phyloP scores from a whole-genome alignment of 1,140 invertebrate genomes.

The Diabrotica undecimpunctata region DNA sequence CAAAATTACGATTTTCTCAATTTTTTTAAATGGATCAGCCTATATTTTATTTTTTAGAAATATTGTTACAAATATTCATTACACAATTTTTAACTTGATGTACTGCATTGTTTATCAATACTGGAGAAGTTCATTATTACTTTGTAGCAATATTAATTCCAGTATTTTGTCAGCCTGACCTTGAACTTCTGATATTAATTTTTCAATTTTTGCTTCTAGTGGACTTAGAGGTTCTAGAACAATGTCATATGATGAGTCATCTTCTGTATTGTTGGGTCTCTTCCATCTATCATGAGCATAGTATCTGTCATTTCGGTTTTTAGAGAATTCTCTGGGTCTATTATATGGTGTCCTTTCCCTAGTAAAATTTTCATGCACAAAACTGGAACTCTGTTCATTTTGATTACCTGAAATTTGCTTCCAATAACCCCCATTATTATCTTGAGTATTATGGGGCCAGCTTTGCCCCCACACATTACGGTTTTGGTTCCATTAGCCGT shows the following conservation, averaged over 20 bases:
- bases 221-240: neutral
- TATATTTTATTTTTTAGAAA: no score
- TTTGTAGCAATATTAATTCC: conserved; percentile 7
- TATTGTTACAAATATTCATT: conserved; percentile 24
- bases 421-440: no score
- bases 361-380: neutral
- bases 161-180: neutral
- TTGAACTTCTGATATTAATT: conserved; percentile 4
- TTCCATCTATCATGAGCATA: neutral
- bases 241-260: neutral
- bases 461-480: no score
- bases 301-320: neutral
- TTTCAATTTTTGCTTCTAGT: conserved; percentile 10
- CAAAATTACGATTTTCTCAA: no score
- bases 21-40: no score
- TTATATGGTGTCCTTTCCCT: conserved; percentile 1
- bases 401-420: no score
- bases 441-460: no score
- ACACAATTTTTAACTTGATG: conserved; percentile 18
- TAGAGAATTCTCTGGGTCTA: neutral
- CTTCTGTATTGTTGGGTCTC: neutral
- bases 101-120: conserved; percentile 8
- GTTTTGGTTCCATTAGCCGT: no score
- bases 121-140: conserved; percentile 13
- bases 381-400: no score